Percentiles rank a stretch among this genome's conserved stretches.
These are phyloP conservation scores for Sebastes schlegelii DNA, from an alignment of 2,113 vertebrate genomes.

Conservation along the genomic window DNA sequence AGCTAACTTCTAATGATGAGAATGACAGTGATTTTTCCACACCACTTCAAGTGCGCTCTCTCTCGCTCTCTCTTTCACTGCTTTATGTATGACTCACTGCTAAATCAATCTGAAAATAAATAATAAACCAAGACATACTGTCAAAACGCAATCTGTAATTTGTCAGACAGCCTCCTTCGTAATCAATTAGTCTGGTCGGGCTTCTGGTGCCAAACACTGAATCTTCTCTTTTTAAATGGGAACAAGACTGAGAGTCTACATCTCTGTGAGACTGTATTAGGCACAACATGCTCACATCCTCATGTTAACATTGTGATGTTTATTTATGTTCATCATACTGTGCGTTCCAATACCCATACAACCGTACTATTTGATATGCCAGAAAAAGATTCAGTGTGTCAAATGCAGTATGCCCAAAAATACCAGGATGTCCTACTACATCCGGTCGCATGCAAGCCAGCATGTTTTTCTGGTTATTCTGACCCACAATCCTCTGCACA, in stretches of 20 bases:
- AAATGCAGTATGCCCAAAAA: no score
- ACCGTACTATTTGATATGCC: no score
- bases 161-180: background rate
- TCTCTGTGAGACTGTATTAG: background rate
- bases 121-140: background rate
- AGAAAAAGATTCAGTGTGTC: no score
- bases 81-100: background rate
- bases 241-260: background rate
- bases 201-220: background rate
- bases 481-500: no score
- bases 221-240: background rate
- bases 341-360: no score
- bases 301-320: background rate
- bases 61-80: background rate
- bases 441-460: no score
- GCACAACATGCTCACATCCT: background rate
- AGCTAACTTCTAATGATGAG: background rate
- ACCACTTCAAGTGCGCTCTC: background rate
- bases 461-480: no score
- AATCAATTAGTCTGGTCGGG: background rate
- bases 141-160: slow-evolving; percentile 6
- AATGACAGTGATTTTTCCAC: slow-evolving; percentile 3
- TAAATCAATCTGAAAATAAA: slow-evolving; percentile 10
- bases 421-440: no score
- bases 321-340: no score